Evolutionary conservation across 2,888 invertebrate genomes (phyloP).

Genomic region (Thera obeliscata): DNA sequence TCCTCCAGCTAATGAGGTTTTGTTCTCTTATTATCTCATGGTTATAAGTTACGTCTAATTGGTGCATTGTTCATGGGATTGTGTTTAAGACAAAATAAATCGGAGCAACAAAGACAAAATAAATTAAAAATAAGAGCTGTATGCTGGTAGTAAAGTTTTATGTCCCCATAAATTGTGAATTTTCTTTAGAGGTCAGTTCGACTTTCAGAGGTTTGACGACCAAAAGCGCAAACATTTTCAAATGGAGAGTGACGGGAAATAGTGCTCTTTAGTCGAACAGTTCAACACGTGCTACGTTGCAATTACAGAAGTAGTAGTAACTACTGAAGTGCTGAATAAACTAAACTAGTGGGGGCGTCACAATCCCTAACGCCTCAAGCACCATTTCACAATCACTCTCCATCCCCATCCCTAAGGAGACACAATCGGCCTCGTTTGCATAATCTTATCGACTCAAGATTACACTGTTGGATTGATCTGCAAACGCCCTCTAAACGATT

Average conservation of each 20-base stretch:
- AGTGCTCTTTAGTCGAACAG: no score
- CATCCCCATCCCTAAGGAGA: conserved; percentile 44
- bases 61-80: conserved; percentile 46
- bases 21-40: conserved; percentile 44
- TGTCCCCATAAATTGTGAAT: no score
- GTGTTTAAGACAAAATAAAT: background rate
- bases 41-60: conserved; percentile 56
- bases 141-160: no score
- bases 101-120: background rate
- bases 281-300: no score
- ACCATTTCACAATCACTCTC: no score
- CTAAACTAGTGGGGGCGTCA: conserved; percentile 51
- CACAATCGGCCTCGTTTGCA: conserved; percentile 60
- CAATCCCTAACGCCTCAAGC: no score
- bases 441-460: conserved; percentile 72
- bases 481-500: conserved; percentile 57
- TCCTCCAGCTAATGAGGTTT: conserved; percentile 58
- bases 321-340: conserved; percentile 69
- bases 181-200: no score
- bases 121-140: conserved; percentile 10
- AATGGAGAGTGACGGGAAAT: no score
- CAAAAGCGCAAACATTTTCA: no score
- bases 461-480: conserved; percentile 70
- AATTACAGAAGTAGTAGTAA: no score
- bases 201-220: no score